phyloP scores from a whole-genome alignment of 2,797 vertebrate species.

The Enteromius radiatus region DNA sequence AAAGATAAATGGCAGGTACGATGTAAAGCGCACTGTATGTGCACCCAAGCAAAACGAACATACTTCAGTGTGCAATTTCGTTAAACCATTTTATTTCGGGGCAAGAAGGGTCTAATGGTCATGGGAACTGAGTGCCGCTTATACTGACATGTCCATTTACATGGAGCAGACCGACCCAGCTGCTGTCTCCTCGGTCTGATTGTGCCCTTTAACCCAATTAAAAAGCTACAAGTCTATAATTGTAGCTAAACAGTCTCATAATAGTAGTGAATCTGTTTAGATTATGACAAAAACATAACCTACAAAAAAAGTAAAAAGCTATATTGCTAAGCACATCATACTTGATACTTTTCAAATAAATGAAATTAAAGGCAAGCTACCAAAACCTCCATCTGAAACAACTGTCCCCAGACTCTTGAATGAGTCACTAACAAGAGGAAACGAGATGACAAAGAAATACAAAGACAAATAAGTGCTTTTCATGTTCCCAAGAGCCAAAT shows the following conservation, averaged over 20 bases:
- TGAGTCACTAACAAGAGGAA: constrained; percentile 18
- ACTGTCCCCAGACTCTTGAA: background rate
- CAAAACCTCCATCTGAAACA: constrained; percentile 31
- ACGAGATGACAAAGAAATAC: constrained; percentile 7
- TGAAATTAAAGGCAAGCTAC: constrained; percentile 1
- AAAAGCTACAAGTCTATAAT: constrained; percentile 26
- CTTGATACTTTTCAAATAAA: background rate
- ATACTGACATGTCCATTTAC: constrained; percentile 38
- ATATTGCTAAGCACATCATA: background rate
- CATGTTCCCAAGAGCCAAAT: constrained; percentile 2
- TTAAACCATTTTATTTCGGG: constrained; percentile 14
- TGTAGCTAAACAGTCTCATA: constrained; percentile 9
- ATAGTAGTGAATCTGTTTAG: constrained; percentile 10
- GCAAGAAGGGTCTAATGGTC: constrained; percentile 46
- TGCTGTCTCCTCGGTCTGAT: constrained; percentile 30
- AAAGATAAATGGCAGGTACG: constrained; percentile 24
- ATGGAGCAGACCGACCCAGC: constrained; percentile 5
- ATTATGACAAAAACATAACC: constrained; percentile 14
- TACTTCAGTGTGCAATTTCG: constrained; percentile 21
- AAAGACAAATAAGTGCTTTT: background rate
- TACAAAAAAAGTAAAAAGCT: background rate
- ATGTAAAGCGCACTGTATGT: constrained; percentile 17
- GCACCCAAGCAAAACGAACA: constrained; percentile 4
- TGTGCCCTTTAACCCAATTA: constrained; percentile 31
- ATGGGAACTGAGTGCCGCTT: constrained; percentile 26